Conservation (phyloP, 2,797 vertebrate species). For the Pangasius mekongensis region DNA sequence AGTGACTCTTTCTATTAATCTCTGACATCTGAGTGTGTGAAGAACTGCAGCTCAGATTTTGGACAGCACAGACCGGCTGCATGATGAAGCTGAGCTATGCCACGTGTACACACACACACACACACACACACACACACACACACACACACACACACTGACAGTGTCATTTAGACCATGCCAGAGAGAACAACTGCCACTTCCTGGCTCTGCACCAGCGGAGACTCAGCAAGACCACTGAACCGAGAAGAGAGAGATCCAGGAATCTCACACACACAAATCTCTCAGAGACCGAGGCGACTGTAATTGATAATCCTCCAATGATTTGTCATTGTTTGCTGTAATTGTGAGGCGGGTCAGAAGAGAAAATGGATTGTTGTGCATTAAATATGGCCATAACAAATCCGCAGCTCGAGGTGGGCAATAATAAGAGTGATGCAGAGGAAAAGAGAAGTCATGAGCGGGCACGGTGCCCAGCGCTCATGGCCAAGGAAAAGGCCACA, state of each 20-base stretch:
- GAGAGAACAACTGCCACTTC: constrained; percentile 71
- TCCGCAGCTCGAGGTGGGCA: constrained; percentile 68
- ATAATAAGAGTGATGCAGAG: constrained; percentile 75
- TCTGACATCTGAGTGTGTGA: constrained; percentile 5
- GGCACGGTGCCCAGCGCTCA: constrained; percentile 69
- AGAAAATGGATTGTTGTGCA: constrained; percentile 72
- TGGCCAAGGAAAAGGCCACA: constrained; percentile 72
- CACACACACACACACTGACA: background rate
- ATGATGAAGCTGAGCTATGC: constrained; percentile 72
- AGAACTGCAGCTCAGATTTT: background rate
- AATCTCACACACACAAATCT: constrained; percentile 63
- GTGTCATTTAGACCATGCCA: constrained; percentile 30
- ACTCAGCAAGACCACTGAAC: constrained; percentile 45
- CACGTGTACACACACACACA: constrained; percentile 63
- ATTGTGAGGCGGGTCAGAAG: constrained; percentile 71
- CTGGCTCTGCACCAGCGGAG: constrained; percentile 67
- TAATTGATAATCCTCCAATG: constrained; percentile 54
- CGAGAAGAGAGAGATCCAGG: constrained; percentile 70
- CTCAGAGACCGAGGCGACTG: constrained; percentile 34
- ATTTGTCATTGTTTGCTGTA: constrained; percentile 62
- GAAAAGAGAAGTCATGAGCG: constrained; percentile 71
- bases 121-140: constrained; percentile 12
- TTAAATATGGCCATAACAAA: constrained; percentile 79
- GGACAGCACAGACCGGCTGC: background rate
- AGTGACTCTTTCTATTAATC: background rate